Conservation (phyloP, 2,888 invertebrate species). For the Erpobdella octoculata region DNA sequence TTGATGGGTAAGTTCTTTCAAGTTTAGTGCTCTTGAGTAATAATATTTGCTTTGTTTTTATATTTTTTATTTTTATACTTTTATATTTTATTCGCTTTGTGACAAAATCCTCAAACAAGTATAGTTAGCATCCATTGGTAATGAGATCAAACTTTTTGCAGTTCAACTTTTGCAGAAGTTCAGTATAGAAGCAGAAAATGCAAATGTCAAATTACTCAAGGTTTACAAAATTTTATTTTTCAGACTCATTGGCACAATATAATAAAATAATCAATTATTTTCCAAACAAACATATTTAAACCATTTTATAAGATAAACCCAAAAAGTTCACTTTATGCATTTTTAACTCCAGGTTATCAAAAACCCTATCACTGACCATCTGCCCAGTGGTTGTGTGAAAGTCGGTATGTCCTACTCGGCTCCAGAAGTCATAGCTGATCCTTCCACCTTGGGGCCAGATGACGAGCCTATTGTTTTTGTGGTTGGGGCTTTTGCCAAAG, state of each 20-base stretch:
- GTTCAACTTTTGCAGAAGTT: slow-evolving; percentile 93
- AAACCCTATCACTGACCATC: slow-evolving; percentile 85
- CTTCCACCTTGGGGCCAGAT: slow-evolving; percentile 70
- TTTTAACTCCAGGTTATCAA: slow-evolving; percentile 79
- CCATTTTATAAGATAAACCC: neutral
- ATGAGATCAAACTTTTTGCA: slow-evolving; percentile 47
- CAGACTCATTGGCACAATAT: too few species aligned
- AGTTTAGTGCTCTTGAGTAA: neutral
- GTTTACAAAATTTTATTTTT: slow-evolving; percentile 53
- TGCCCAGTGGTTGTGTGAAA: slow-evolving; percentile 87
- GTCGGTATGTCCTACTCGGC: slow-evolving; percentile 81
- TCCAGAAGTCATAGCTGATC: slow-evolving; percentile 60
- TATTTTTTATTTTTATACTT: neutral
- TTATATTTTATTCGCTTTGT: neutral
- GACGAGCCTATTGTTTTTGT: slow-evolving; percentile 77
- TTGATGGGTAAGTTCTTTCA: slow-evolving; percentile 69
- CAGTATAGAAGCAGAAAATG: slow-evolving; percentile 79
- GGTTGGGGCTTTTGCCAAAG: slow-evolving; percentile 94
- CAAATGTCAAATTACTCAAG: slow-evolving; percentile 73
- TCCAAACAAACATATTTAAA: neutral
- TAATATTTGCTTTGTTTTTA: neutral
- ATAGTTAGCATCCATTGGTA: neutral
- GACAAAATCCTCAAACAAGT: neutral
- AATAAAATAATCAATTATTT: neutral
- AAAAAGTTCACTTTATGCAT: neutral